Percentiles rank a stretch among this genome's conserved stretches.
These are phyloP conservation scores for Mythimna albipuncta DNA, from an alignment of 2,888 invertebrate genomes.

Conservation along the genomic window DNA sequence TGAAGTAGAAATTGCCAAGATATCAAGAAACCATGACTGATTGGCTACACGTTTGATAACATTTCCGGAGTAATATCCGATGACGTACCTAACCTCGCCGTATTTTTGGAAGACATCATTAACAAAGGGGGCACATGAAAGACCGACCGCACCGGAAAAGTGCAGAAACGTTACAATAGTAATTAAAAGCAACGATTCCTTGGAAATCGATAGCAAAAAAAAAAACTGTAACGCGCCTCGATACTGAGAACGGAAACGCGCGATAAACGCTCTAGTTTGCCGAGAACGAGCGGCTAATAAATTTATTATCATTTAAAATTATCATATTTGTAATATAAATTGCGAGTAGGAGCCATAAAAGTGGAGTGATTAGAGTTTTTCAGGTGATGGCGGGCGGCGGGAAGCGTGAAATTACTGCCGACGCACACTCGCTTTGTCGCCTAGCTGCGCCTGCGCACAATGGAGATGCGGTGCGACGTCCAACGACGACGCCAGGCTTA, in stretches of 20 bases:
- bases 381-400: conserved; percentile 73
- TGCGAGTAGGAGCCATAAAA: conserved; percentile 76
- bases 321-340: conserved; percentile 83
- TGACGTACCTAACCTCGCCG: conserved; percentile 43
- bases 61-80: conserved; percentile 60
- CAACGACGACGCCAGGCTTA: conserved; percentile 21
- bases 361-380: conserved; percentile 81
- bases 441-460: conserved; percentile 6
- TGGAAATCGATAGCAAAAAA: conserved; percentile 81
- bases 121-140: conserved; percentile 67
- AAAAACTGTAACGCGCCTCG: conserved; percentile 61
- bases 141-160: conserved; percentile 73
- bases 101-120: conserved; percentile 64
- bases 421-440: conserved; percentile 60
- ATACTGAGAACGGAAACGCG: conserved; percentile 82
- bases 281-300: conserved; percentile 71
- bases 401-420: conserved; percentile 83
- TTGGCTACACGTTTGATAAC: conserved; percentile 55
- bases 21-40: conserved; percentile 50
- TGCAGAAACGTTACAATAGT: conserved; percentile 71
- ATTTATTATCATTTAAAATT: conserved; percentile 82
- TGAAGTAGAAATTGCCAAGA: conserved; percentile 41
- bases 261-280: conserved; percentile 82
- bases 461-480: not conserved
- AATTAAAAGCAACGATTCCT: conserved; percentile 76